Percentiles rank a stretch among this genome's conserved stretches.
These are phyloP conservation scores for Anolis sagrei DNA, from an alignment of 2,113 vertebrate genomes.

Conservation along the genomic window DNA sequence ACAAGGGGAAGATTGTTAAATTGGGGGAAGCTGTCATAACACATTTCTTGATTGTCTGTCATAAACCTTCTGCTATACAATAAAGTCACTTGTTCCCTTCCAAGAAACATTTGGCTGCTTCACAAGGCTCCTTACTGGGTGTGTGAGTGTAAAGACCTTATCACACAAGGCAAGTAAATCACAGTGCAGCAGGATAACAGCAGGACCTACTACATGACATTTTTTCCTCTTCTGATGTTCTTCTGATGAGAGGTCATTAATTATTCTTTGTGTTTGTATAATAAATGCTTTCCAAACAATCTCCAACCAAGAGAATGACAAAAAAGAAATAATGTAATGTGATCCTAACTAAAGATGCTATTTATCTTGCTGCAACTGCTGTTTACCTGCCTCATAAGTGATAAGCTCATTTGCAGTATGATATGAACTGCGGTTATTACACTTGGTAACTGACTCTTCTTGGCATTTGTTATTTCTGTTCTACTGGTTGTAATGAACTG, in stretches of 20 bases:
- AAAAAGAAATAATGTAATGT: too few relatives aligned
- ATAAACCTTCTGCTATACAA: neutral
- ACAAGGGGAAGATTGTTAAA: neutral
- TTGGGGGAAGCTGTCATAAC: neutral
- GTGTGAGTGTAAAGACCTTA: neutral
- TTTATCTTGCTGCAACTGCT: too few relatives aligned
- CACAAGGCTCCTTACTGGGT: neutral
- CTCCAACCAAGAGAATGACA: too few relatives aligned
- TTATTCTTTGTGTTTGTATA: too few relatives aligned
- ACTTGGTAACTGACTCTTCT: neutral
- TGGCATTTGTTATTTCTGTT: neutral
- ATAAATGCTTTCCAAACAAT: too few relatives aligned
- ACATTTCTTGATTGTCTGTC: neutral
- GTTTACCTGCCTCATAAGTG: too few relatives aligned
- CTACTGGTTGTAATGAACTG: neutral
- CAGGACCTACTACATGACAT: too few relatives aligned
- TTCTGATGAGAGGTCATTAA: too few relatives aligned
- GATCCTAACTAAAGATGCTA: neutral
- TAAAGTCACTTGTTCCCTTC: neutral
- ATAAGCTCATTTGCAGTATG: neutral
- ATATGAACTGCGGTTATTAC: neutral
- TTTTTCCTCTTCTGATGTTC: too few relatives aligned
- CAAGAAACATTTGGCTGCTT: neutral
- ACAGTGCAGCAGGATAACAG: neutral
- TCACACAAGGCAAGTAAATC: too few relatives aligned